A percentile compares a stretch with the other conserved stretches of the same genome.
Conservation (phyloP, 2,888 invertebrate genomes). For the Thysanoteuthis rhombus region DNA sequence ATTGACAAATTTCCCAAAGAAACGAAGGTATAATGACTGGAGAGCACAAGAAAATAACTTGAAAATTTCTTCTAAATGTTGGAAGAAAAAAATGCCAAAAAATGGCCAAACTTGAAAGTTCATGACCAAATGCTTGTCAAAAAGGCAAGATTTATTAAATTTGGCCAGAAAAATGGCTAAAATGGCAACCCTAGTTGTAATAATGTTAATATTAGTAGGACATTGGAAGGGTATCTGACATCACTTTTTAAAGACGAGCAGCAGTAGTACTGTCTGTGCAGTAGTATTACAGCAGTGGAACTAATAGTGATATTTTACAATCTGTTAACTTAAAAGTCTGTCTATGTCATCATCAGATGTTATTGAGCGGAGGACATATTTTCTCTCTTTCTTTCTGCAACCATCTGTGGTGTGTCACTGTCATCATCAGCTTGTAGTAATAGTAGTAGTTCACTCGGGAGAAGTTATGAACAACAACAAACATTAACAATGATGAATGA, state of each 20-base stretch:
- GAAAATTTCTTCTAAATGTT: no score
- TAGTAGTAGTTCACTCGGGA: neutral
- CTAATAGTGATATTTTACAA: neutral
- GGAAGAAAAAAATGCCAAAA: no score
- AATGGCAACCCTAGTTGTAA: no score
- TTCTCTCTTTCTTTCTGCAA: neutral
- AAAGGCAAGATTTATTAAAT: no score
- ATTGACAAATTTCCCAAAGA: no score
- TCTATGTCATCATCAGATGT: neutral
- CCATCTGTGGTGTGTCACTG: neutral
- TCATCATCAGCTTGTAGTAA: neutral
- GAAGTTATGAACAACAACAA: neutral
- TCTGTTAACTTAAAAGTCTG: neutral
- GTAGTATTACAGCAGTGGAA: neutral
- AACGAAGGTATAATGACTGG: no score
- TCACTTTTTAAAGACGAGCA: neutral
- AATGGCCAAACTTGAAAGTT: no score
- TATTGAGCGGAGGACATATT: neutral
- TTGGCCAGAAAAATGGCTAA: no score
- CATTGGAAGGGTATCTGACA: neutral
- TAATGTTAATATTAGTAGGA: neutral
- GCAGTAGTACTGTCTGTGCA: neutral
- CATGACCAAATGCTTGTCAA: no score
- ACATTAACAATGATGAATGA: no score
- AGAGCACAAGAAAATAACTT: no score